A percentile compares a stretch with the other conserved stretches of the same genome.
phyloP scores from a whole-genome alignment of 2,797 vertebrate genomes.

The Dipus sagitta region DNA sequence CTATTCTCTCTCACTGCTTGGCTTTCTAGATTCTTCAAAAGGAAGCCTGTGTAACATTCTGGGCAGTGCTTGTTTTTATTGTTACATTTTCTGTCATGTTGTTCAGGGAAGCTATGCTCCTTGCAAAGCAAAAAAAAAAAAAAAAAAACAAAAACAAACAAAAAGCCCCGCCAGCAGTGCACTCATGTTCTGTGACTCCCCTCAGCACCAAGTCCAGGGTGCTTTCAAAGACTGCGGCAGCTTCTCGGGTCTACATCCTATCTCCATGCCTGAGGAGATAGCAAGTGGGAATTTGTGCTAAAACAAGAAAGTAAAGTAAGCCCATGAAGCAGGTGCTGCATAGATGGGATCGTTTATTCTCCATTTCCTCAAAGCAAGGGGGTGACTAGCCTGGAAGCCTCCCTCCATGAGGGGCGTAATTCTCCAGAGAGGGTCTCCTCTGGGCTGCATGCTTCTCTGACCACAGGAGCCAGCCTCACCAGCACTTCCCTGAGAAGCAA shows the following conservation, averaged over 20 bases:
- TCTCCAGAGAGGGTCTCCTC: not conserved
- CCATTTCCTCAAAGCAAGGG: not conserved
- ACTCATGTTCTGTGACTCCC: accelerated
- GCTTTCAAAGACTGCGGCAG: not conserved
- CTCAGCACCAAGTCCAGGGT: not conserved
- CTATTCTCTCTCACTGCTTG: not conserved
- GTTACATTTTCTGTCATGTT: not conserved
- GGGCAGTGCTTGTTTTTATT: not conserved
- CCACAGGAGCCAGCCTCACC: not conserved
- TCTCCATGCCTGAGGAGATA: not conserved
- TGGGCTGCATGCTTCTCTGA: accelerated
- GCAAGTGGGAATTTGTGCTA: not conserved
- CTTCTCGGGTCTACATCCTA: accelerated
- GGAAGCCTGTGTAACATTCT: not conserved
- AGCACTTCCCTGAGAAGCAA: not conserved
- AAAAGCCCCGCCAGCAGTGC: accelerated
- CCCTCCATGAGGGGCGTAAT: accelerated
- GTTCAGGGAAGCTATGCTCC: not conserved
- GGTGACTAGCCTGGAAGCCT: not conserved
- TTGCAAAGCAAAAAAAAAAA: not conserved
- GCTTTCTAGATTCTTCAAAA: not conserved
- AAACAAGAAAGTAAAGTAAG: not conserved
- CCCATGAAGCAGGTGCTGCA: accelerated
- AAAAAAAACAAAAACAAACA: too few relatives aligned
- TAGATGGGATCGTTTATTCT: accelerated